phyloP scores from a whole-genome alignment of 2,113 vertebrate genomes.

The Maylandia zebra region DNA sequence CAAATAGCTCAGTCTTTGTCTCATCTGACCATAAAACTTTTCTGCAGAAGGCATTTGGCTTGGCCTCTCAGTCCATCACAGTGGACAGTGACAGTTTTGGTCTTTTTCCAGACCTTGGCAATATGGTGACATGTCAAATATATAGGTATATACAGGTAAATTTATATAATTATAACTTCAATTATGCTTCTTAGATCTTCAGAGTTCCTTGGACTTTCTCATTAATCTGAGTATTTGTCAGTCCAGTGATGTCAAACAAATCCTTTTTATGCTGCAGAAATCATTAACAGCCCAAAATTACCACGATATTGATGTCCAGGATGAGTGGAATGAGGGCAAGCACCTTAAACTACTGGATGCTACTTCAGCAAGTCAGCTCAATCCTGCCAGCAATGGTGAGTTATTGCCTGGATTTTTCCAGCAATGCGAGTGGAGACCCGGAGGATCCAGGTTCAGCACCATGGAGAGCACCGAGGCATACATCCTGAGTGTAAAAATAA shows the following conservation, averaged over 20 bases:
- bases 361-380: fast-evolving
- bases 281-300: background rate
- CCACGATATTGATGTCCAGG: background rate
- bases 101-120: background rate
- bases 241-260: background rate
- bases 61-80: background rate
- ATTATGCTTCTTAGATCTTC: background rate
- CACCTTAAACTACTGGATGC: background rate
- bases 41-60: background rate
- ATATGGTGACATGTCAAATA: background rate
- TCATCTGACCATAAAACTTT: background rate
- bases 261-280: background rate
- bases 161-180: background rate
- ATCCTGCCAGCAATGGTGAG: background rate
- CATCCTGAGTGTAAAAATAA: background rate
- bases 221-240: background rate
- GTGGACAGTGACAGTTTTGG: background rate
- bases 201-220: background rate
- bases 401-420: background rate
- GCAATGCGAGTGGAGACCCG: fast-evolving
- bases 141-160: background rate
- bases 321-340: background rate
- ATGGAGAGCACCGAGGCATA: background rate
- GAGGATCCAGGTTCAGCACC: background rate
- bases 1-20: background rate